A percentile compares a stretch with the other conserved stretches of the same genome.
These are phyloP conservation scores for Netelia inedita DNA, from an alignment of 2,888 invertebrate genomes.

Conservation along the genomic window DNA sequence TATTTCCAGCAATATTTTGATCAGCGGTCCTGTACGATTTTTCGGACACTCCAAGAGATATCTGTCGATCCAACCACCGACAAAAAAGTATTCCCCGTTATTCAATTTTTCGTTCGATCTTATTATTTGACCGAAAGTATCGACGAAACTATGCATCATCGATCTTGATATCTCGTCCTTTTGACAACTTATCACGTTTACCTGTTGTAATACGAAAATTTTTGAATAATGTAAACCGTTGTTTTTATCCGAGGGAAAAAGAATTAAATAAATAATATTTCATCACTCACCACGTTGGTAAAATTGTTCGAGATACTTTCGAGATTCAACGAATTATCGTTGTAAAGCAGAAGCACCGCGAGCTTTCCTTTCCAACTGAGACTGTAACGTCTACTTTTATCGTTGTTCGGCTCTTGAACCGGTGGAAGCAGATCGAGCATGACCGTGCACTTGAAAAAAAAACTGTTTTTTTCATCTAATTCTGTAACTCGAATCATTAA, in stretches of 20 bases:
- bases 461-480: background rate
- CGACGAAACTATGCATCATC: conserved; percentile 81
- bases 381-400: conserved; percentile 73
- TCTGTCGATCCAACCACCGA: conserved; percentile 83
- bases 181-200: conserved; percentile 80
- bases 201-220: conserved; percentile 66
- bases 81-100: conserved; percentile 77
- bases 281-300: conserved; percentile 74
- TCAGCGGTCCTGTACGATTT: conserved; percentile 76
- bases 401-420: conserved; percentile 73
- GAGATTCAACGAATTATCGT: conserved; percentile 75
- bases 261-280: background rate
- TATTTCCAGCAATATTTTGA: conserved; percentile 75
- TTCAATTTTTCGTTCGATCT: conserved; percentile 75
- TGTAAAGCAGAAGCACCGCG: conserved; percentile 78
- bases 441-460: conserved; percentile 76
- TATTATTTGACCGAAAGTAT: conserved; percentile 77
- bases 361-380: conserved; percentile 82
- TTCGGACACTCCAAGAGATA: conserved; percentile 80
- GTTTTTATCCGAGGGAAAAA: background rate
- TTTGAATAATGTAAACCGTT: conserved; percentile 1
- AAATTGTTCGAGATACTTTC: conserved; percentile 72
- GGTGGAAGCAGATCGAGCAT: conserved; percentile 81
- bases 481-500: background rate
- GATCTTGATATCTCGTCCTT: conserved; percentile 79